Evolutionary conservation across 2,113 vertebrate species (phyloP).

Genomic region (western clawed frog (Xenopus tropicalis)): DNA sequence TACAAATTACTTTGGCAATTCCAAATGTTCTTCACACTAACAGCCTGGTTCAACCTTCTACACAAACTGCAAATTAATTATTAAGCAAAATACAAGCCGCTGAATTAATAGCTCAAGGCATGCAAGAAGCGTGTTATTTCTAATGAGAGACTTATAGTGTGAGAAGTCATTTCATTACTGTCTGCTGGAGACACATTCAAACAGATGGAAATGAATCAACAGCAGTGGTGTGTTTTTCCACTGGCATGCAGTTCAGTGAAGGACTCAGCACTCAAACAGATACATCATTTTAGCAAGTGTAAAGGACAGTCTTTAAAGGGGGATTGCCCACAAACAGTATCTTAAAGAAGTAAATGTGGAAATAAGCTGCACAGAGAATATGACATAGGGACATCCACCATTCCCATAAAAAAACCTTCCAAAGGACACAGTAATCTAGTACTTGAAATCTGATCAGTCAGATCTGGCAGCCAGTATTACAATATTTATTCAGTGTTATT

Average conservation of each 20-base stretch:
- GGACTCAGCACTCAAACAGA: neutral
- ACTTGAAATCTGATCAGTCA: too few species aligned
- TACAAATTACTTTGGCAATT: constrained; percentile 19
- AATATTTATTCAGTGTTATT: too few species aligned
- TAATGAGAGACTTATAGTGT: constrained; percentile 35
- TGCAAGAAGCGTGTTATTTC: constrained; percentile 1
- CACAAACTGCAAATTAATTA: constrained; percentile 41
- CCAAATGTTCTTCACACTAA: constrained; percentile 14
- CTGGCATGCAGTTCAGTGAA: neutral
- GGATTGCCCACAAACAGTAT: too few species aligned
- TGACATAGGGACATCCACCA: too few species aligned
- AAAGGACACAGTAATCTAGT: too few species aligned
- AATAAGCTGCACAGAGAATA: too few species aligned
- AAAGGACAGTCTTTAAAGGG: too few species aligned
- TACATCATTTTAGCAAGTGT: neutral
- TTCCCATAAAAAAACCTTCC: too few species aligned
- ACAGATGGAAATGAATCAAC: constrained; percentile 27
- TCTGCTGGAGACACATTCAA: constrained; percentile 21
- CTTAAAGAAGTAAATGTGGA: too few species aligned
- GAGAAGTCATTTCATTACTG: constrained; percentile 34
- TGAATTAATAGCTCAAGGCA: constrained; percentile 36
- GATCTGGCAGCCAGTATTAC: too few species aligned
- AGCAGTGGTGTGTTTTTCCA: constrained; percentile 9
- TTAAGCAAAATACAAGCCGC: constrained; percentile 24
- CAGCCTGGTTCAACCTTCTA: constrained; percentile 1